Percentiles rank a stretch among this genome's conserved stretches.
Evolutionary conservation across 2,113 vertebrate species (phyloP).

Genomic region (Piaya cayana): DNA sequence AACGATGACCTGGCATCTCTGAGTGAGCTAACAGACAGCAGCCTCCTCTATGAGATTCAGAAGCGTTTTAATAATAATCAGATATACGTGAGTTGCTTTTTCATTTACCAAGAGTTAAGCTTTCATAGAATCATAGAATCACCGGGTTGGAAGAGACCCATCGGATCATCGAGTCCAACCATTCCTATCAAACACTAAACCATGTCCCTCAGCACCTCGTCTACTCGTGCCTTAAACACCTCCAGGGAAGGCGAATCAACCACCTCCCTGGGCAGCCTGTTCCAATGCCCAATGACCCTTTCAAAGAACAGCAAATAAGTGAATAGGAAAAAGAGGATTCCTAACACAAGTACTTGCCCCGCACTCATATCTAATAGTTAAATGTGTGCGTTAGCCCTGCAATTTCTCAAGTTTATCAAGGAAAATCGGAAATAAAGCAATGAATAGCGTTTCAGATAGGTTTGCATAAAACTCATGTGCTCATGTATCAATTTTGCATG

Average conservation of each 20-base stretch:
- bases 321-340: background rate
- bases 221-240: too few species aligned
- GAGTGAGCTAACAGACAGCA: constrained; percentile 91
- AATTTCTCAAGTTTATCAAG: background rate
- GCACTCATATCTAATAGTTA: background rate
- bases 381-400: background rate
- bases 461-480: background rate
- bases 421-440: background rate
- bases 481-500: background rate
- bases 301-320: background rate
- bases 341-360: background rate
- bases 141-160: too few species aligned
- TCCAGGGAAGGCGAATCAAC: too few species aligned
- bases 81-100: constrained; percentile 87
- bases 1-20: constrained; percentile 94
- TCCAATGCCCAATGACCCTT: too few species aligned
- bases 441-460: background rate
- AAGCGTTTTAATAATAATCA: constrained; percentile 95
- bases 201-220: too few species aligned
- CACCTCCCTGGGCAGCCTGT: too few species aligned
- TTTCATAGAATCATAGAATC: background rate
- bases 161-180: too few species aligned
- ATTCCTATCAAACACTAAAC: too few species aligned
- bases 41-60: constrained; percentile 98
- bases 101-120: background rate